Evolutionary conservation across 2,888 invertebrate genomes (phyloP).

Genomic region (Ophioninae sp.): DNA sequence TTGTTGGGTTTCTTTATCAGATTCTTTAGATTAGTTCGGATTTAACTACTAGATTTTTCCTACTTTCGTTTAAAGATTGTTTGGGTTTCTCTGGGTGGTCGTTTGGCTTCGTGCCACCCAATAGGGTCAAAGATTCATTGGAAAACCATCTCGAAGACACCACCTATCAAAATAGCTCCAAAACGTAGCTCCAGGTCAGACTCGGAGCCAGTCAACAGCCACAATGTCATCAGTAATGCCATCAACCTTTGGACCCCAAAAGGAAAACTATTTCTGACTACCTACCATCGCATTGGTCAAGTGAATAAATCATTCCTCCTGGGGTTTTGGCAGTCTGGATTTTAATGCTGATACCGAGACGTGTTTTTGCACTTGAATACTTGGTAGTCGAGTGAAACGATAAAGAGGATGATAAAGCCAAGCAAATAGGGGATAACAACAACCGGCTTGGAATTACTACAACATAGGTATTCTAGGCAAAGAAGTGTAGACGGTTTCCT

Average conservation of each 20-base stretch:
- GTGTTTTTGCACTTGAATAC: conserved; percentile 44
- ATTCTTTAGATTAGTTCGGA: too few relatives aligned
- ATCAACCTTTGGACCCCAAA: neutral
- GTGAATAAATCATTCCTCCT: conserved; percentile 15
- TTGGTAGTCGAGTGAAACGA: conserved; percentile 53
- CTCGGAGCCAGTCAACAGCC: neutral
- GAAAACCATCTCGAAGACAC: neutral
- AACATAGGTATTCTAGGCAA: conserved; percentile 64
- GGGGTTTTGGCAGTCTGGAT: neutral
- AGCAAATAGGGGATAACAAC: conserved; percentile 53
- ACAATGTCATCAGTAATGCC: neutral
- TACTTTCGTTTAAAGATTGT: too few relatives aligned
- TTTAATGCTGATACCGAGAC: neutral
- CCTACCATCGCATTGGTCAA: conserved; percentile 4
- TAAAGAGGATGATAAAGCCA: conserved; percentile 48
- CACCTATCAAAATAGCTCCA: neutral
- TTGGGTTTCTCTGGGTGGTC: too few relatives aligned
- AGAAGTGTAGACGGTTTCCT: neutral
- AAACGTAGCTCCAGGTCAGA: neutral
- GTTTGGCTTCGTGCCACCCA: too few relatives aligned
- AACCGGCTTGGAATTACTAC: conserved; percentile 65
- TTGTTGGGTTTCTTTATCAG: too few relatives aligned
- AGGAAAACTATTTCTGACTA: neutral
- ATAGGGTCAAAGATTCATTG: neutral
- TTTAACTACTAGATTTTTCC: too few relatives aligned